Base-by-base conservation (phyloP, 1,140 invertebrate genomes). In the Portunus trituberculatus region DNA sequence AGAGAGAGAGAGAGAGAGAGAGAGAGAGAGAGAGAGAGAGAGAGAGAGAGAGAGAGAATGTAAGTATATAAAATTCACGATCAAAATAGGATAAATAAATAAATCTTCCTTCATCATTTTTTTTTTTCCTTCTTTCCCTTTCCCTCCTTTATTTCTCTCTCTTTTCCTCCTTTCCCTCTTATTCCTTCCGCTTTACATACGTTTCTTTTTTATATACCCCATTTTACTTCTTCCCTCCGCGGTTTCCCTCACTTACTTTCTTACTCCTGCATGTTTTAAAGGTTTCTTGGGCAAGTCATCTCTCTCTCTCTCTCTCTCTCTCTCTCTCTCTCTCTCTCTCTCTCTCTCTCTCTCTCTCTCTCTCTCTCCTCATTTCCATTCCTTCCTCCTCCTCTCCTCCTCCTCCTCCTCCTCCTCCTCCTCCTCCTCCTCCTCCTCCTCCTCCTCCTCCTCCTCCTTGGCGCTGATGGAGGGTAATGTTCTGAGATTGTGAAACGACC, bases 371-470 rank as follows among this genome's bases (percentile, higher is more conserved):
- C 86, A 7, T 88, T n/a, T 46, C 20, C 29, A 32, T 32, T 88
- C 14, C 20, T 88, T 31, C 31, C 46, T 10, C 0, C 45, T 2
- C 16, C 0, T 31, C 52, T 59, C n/a, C 28, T n/a, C n/a, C 52
- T 59, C 52, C 10, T 59, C 20, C 52, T 20, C 52, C 52, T 16
- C 10, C 52, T 86, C 52, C 52, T 87, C 29, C n/a, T 32, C 84
- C 84, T 87, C 84, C 84, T 87, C 84, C 29, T 87, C 84, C 84
- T 87, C 84, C 84, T 87, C 84, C 84, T 32, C n/a, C 84, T 87
- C 86, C 31, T 3, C 31, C 28, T 39, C 86, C 86, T 39, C 6
- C 31, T 39, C n/a, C 39, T 39, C 39, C 86, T n/a, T 20, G 52
- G 52, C 52, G 52, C 52, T 59, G 52, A 59, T 59, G 52, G 20